phyloP scores from a whole-genome alignment of 2,888 invertebrate genomes.

The Lithophane ornitopus region DNA sequence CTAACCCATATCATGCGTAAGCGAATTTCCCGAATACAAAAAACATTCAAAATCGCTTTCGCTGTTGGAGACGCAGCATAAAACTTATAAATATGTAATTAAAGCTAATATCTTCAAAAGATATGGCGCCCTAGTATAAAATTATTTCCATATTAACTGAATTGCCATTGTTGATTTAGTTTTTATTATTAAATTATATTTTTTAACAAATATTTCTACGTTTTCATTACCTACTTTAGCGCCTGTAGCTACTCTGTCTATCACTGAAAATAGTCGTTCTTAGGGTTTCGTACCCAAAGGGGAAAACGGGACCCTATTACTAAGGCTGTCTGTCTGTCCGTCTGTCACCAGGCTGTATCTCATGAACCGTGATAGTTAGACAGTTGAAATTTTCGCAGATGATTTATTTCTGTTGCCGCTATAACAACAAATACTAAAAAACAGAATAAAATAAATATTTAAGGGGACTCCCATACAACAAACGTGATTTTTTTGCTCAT shows the following conservation, averaged over 20 bases:
- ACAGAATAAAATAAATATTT: no score
- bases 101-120: slow-evolving; percentile 78
- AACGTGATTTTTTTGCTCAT: no score
- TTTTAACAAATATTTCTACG: slow-evolving; percentile 69
- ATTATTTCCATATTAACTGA: slow-evolving; percentile 73
- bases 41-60: slow-evolving; percentile 26
- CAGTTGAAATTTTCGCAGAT: no score
- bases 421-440: no score
- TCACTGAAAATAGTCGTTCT: neutral
- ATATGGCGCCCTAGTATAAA: slow-evolving; percentile 73
- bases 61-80: slow-evolving; percentile 18
- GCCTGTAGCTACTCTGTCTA: neutral
- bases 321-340: no score
- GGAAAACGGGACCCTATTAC: no score
- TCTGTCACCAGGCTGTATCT: no score
- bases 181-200: slow-evolving; percentile 83
- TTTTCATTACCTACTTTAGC: slow-evolving; percentile 22
- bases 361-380: no score
- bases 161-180: slow-evolving; percentile 86
- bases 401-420: no score
- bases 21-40: no score
- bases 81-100: slow-evolving; percentile 69
- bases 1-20: neutral
- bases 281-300: no score
- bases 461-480: no score